Percentiles rank a stretch among this genome's conserved stretches.
Evolutionary conservation across 2,797 vertebrate species (phyloP).

Genomic region (Vespertilio murinus): DNA sequence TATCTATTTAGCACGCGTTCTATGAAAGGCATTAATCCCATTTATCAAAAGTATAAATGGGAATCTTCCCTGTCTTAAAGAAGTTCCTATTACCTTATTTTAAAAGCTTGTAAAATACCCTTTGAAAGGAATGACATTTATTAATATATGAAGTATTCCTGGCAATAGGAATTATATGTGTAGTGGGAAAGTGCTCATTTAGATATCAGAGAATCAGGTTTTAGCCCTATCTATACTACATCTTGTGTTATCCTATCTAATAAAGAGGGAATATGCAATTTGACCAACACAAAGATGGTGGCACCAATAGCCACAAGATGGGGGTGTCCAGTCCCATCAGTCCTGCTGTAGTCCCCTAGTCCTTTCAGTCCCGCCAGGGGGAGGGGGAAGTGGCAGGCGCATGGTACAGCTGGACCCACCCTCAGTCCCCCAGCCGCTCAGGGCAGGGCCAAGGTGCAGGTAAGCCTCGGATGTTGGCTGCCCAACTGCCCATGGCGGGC

Average conservation of each 20-base stretch:
- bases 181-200: not conserved
- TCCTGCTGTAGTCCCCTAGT: too few species aligned
- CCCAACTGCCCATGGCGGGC: too few species aligned
- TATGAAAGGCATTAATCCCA: not conserved
- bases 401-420: too few species aligned
- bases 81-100: slow-evolving; percentile 27
- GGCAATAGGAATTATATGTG: not conserved
- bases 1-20: not conserved
- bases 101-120: slow-evolving; percentile 26
- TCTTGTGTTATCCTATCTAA: not conserved
- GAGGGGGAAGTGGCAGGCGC: too few species aligned
- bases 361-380: too few species aligned
- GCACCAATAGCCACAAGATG: too few species aligned
- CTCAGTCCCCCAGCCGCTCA: too few species aligned
- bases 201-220: not conserved
- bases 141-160: slow-evolving; percentile 44
- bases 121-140: slow-evolving; percentile 12
- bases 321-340: too few species aligned
- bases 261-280: too few species aligned
- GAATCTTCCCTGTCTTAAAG: not conserved
- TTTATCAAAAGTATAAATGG: slow-evolving; percentile 43
- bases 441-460: too few species aligned
- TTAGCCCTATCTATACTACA: not conserved
- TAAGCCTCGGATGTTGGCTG: too few species aligned
- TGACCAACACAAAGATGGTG: too few species aligned